Evolutionary conservation across 2,888 invertebrate species (phyloP), one percentile per base, ranked within the genome.

Genomic region (Papilio protenor): DNA sequence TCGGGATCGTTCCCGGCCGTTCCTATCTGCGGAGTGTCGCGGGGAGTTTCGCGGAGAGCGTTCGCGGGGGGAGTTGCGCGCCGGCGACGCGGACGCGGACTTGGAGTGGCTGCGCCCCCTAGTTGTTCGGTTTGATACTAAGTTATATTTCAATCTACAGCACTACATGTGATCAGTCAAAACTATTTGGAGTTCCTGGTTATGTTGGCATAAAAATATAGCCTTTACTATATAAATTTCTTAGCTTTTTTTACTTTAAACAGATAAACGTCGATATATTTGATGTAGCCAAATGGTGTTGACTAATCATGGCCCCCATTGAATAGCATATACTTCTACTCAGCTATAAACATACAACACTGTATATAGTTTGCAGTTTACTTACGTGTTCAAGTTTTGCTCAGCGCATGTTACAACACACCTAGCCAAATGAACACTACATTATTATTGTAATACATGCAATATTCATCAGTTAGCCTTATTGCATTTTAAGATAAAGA

Each of bases 371-470:
- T 77, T 78, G 76, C 73, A n/a, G 57, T 81, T 87, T 94, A 94
- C 94, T 94, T 90, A 94, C 94, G 87, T 88, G 86, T 90, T 89
- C 82, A 94, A 89, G 89, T 92, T 93, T 92, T 93, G 94, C 86
- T 94, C 94, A 88, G 94, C 94, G 88, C 94, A 94, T 91, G 93
- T 87, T 85, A 92, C 87, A 85, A 94, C 91, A 88, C 88, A 94
- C 94, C 94, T 94, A 94, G 90, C 90, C 92, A 93, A 92, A 91
- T 89, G 87, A 93, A 93, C 82, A 89, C 88, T 90, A 88, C 82
- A 85, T 92, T 93, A 93, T 90, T 91, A 88, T 84, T 81, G 80
- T 85, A 81, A 80, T 83, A 79, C 90, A 89, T 89, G 90, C 90
- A 87, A 83, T 84, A 81, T 82, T 79, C 47, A 40, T 79, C 59